Base-by-base conservation (phyloP, 1,140 invertebrate genomes). In the Brachionus angularis region DNA sequence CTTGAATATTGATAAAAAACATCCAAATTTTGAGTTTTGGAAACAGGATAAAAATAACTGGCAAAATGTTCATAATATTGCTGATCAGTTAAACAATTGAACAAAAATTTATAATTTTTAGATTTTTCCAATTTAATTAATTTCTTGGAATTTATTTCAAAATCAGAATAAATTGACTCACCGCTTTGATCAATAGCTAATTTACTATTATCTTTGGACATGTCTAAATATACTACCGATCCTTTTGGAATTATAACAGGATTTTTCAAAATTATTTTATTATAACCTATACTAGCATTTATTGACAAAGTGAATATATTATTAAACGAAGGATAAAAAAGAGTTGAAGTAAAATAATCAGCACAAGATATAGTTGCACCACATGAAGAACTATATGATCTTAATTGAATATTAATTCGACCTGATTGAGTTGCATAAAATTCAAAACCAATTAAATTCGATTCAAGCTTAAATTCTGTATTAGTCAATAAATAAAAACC, bases 91-190 rank as follows among this genome's bases (percentile, higher is more conserved):
- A 52, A 29, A 21, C 49, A 52, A 52, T 52, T 52, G 25, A 52
- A 52, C 31, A n/a, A 29, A 52, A 52, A 52, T n/a, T n/a, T 52
- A n/a, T 29, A 52, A n/a, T 52, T 52, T 52, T 52, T 52, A 29
- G 27, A 29, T 29, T 29, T 29, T 14, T 52, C 25, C 12, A 29
- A n/a, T 27, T 29, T 29, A 10, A 27, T 1, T 10, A 52, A 27
- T 14, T 10, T 1, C 4, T 21, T 52, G 2, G 27, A n/a, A 29
- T 52, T 21, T 1, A 29, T 14, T 14, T 29, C 31, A 5, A 27
- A 52, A 52, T 52, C 49, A 3, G 23, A 10, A 27, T 52, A 52
- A n/a, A 31, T 18, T n/a, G 52, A 27, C 29, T 33, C 16, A 31
- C 52, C 52, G 27, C 52, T 55, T 18, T 33, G 16, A 55, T 55